Evolutionary conservation across 1,140 invertebrate genomes (phyloP).

Genomic region (roundworm (Caenorhabditis elegans)): DNA sequence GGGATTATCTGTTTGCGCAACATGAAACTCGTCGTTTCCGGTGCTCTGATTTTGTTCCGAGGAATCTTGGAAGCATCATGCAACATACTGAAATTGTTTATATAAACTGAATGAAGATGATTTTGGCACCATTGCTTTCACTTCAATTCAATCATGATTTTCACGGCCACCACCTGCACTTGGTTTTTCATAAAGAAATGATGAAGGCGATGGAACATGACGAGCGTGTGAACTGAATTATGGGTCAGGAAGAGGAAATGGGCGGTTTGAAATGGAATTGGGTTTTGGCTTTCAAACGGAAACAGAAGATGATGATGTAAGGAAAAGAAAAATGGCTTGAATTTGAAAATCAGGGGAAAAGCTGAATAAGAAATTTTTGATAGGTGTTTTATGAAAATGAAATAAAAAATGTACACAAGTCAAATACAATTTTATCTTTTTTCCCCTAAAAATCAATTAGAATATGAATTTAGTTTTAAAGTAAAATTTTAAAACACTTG

Average conservation of each 20-base stretch:
- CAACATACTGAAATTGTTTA: neutral
- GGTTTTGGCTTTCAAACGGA: neutral
- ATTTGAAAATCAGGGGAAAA: neutral
- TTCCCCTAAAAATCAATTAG: no score
- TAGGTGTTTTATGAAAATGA: no score
- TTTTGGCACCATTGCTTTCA: neutral
- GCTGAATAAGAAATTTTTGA: no score
- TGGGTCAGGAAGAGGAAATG: neutral
- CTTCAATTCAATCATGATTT: neutral
- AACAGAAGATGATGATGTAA: neutral
- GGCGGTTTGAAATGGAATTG: neutral
- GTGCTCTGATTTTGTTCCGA: neutral
- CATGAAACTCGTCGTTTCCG: slow-evolving; percentile 12
- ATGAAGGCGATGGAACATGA: neutral
- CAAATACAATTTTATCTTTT: no score
- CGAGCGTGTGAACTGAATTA: neutral
- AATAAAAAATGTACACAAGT: no score
- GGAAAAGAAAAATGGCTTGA: neutral
- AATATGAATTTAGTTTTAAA: no score
- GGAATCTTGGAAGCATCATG: neutral
- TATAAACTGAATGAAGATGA: neutral
- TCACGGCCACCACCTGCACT: slow-evolving; percentile 6
- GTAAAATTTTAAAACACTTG: no score
- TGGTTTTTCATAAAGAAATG: neutral
- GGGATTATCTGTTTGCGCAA: slow-evolving; percentile 24